Base-by-base conservation (phyloP, 2,888 invertebrate species). In the Coecobrya sp. region DNA sequence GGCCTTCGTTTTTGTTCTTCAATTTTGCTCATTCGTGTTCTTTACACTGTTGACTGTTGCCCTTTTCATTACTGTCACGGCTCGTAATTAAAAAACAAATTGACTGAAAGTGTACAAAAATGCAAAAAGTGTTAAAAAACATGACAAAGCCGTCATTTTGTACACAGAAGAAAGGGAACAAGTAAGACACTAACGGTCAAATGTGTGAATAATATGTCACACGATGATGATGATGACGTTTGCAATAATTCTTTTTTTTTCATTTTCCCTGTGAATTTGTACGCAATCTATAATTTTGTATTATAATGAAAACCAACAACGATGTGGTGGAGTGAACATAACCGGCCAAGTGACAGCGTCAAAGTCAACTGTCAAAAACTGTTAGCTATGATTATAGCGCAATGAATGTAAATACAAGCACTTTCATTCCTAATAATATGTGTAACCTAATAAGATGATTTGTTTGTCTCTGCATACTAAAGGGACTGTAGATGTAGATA, bases 311-410 rank as follows among this genome's bases (percentile, higher is more conserved):
- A n/a, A n/a, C n/a, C n/a, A n/a, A n/a, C n/a, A n/a, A n/a, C n/a
- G n/a, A n/a, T n/a, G 19, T 27, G 13, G 27, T 68, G 16, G 65
- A 68, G 30, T 65, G 62, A 68, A 25, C 30, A 27, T 30, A 68
- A n/a, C 16, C 85, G 68, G 65, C 25, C 30, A 16, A 30, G 86
- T 52, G 86, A 86, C 86, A 86, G 68, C 86, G 59, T 87, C 86
- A 87, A 87, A 59, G 86, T 59, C 86, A 87, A 73, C 86, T 87
- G 86, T 87, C 86, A 87, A 76, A 87, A 87, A 76, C 16, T 52
- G 52, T 79, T 22, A 19, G n/a, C 52, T 45, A 85, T 45, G 49
- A 68, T 59, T 11, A 85, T 49, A 25, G 11, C 11, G n/a, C n/a
- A n/a, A n/a, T n/a, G n/a, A n/a, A n/a, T n/a, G n/a, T n/a, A n/a